Evolutionary conservation across 2,888 invertebrate species (phyloP), one percentile per base, ranked within the genome.

Genomic region (Erebia epiphron): DNA sequence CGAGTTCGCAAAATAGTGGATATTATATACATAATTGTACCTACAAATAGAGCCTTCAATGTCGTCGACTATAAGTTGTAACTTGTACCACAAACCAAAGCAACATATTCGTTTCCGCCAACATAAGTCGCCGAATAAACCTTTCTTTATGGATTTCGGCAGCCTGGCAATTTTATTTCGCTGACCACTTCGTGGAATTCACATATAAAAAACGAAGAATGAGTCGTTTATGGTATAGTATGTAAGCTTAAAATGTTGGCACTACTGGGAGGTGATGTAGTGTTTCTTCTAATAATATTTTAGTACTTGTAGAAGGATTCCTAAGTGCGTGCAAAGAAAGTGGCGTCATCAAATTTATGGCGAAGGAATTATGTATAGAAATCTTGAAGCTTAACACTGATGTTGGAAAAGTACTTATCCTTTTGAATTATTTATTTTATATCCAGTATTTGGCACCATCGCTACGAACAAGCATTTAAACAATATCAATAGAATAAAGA

Each of bases 121-220:
- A 84, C 83, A 80, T 79, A 80, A 80, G 79, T 73, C 79, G 73
- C 82, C 83, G 84, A 86, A 89, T 87, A 86, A 85, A 79, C 79
- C 77, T 76, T 74, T 79, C 81, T 90, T 92, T 90, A 90, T 90
- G 91, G 82, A 88, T 90, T 91, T 91, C 91, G 91, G 89, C 90
- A 87, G 88, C 87, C 82, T 83, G 84, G 82, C 83, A 81, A 82
- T 83, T 86, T 86, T 86, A 85, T 86, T 86, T 84, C 79, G 78
- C 79, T 73, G 86, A 83, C 83, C 83, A 83, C 82, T 88, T 85
- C 81, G 81, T 78, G 75, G 89, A 89, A 89, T 77, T 73, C 78
- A 74, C 76, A 74, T 78, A 75, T 80, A 82, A 84, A 86, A 86
- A 84, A 82, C 79, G 78, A 77, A 78, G 72, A 73, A 74, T 73